Conservation (phyloP, 2,113 vertebrate genomes). For the Neomonachus schauinslandi region DNA sequence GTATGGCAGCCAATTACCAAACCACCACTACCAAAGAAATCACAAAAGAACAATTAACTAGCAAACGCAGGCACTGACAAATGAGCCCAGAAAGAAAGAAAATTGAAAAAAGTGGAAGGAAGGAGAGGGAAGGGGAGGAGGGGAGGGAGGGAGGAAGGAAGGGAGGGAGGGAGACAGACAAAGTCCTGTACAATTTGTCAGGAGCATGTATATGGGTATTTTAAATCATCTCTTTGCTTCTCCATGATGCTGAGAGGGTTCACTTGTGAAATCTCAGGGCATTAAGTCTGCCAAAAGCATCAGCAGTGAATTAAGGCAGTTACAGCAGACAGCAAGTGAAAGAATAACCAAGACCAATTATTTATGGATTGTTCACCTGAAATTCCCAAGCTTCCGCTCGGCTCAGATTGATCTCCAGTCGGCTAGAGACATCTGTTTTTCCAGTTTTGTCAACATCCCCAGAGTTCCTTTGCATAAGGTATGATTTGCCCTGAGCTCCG, state of each 20-base stretch:
- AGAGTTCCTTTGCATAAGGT: neutral
- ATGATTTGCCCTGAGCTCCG: neutral
- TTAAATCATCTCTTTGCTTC: neutral
- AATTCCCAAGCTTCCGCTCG: neutral
- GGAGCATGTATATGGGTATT: neutral
- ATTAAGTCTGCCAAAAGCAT: neutral
- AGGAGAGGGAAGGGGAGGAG: too few species aligned
- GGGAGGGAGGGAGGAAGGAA: accelerated
- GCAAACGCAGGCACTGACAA: neutral
- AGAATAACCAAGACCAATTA: neutral
- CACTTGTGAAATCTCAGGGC: neutral
- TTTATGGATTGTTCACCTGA: neutral
- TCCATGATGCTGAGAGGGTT: neutral
- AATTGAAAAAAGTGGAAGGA: neutral
- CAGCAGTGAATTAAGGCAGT: neutral
- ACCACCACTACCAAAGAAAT: neutral
- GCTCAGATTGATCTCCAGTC: neutral
- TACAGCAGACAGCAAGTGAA: neutral
- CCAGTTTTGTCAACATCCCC: neutral
- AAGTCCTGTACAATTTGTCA: neutral
- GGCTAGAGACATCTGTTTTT: neutral
- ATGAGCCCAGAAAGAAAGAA: neutral
- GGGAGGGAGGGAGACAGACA: accelerated
- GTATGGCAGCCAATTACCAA: constrained; percentile 36
- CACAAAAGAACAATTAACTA: constrained; percentile 47